Evolutionary conservation across 2,113 vertebrate genomes (phyloP).

Genomic region (Caranx ignobilis): DNA sequence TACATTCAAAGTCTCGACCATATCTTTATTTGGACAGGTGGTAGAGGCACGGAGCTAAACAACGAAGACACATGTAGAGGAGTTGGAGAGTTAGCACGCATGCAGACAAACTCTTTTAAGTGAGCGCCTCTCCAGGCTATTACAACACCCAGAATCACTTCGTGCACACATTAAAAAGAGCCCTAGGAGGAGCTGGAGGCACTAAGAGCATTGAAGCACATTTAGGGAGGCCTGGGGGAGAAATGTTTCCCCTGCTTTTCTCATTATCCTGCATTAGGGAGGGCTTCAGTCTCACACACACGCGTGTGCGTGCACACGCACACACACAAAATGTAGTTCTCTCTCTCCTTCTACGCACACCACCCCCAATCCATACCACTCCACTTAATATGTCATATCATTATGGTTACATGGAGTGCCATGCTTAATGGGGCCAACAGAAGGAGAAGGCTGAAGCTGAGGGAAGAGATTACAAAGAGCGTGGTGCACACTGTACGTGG

Average conservation of each 20-base stretch:
- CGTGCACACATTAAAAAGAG: constrained; percentile 62
- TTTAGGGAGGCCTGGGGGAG: constrained; percentile 79
- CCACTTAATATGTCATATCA: constrained; percentile 80
- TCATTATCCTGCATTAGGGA: constrained; percentile 79
- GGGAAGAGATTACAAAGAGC: constrained; percentile 68
- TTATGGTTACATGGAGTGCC: constrained; percentile 63
- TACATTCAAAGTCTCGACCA: constrained; percentile 23
- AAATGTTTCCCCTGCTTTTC: constrained; percentile 74
- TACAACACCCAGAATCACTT: constrained; percentile 60
- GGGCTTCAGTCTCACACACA: constrained; percentile 36
- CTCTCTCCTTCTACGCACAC: constrained; percentile 40
- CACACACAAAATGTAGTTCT: constrained; percentile 53
- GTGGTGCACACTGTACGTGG: constrained; percentile 28
- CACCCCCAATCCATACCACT: constrained; percentile 49
- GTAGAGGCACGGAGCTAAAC: constrained; percentile 34
- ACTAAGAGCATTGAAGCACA: constrained; percentile 79
- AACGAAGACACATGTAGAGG: constrained; percentile 15
- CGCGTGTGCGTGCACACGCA: constrained; percentile 33
- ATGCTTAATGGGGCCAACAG: constrained; percentile 70
- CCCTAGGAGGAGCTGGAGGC: constrained; percentile 64
- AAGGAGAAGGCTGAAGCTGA: constrained; percentile 55
- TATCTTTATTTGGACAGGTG: constrained; percentile 55
- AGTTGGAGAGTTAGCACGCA: constrained; percentile 11
- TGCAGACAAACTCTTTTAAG: constrained; percentile 39
- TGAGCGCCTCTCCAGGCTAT: constrained; percentile 35